Evolutionary conservation across 2,113 vertebrate genomes (phyloP), one percentile per base, ranked within the genome.

Genomic region (Parus major): DNA sequence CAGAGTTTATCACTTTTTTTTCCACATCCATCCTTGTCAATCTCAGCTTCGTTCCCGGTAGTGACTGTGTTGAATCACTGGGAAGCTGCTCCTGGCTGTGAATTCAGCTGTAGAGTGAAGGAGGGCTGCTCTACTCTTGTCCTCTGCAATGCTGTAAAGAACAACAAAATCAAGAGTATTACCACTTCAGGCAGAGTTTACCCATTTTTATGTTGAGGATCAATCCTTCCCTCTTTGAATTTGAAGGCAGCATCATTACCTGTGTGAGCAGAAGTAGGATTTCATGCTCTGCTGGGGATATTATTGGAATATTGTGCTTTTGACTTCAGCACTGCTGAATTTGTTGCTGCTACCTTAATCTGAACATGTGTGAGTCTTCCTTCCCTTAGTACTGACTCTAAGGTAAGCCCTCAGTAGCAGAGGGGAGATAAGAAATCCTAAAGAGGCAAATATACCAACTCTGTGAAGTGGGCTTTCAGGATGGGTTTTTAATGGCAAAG

Each of bases 1-100:
- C 2, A 3, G 64, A 20, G 46, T 86, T 96, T 75, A 49, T 35
- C 5, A 5, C 4, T 15, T 47, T 27, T 81, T 63, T 25, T 16
- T 4, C 60, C 60, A 29, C 3, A 1, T 63, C 19, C 5, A 29
- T 72, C 72, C 72, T 77, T 86, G 75, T 82, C 42, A 33, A 70
- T 88, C 80, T 75, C 70, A 56, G 72, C 52, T 92, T 82, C 2
- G 0, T 56, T 89, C 70, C 71, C 10, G 23, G 15, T 61, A 20
- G 60, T 42, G 69, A 11, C 53, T 61, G 4, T 36, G 44, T 90
- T 33, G 57, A 88, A 44, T 39, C 47, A 13, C 64, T 36, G 91
- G 66, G 81, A 89, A 93, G 91, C 66, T 64, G 81, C 75, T 87
- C 82, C 82, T 91, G 83, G 93, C 82, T 88, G 93, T 53, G 75